Evolutionary conservation across 1,140 invertebrate genomes (phyloP).

Genomic region (Hyles euphorbiae): DNA sequence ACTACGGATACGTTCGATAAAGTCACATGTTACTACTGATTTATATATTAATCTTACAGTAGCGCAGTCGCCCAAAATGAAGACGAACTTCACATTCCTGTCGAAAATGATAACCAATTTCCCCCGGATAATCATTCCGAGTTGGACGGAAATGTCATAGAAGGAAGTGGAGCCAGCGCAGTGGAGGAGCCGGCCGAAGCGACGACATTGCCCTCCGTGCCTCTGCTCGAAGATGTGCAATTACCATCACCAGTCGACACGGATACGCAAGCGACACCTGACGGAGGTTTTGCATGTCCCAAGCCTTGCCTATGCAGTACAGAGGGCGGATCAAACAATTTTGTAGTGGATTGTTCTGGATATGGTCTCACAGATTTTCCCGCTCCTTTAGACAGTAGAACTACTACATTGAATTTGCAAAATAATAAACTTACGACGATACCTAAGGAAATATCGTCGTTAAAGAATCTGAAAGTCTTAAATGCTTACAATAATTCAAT

Average conservation of each 20-base stretch:
- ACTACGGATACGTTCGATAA: conserved; percentile 39
- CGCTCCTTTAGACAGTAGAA: conserved; percentile 42
- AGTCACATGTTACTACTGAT: conserved; percentile 47
- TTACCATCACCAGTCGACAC: conserved; percentile 12
- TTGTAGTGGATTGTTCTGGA: conserved; percentile 55
- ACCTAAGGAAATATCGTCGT: conserved; percentile 67
- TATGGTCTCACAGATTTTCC: conserved; percentile 56
- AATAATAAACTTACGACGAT: conserved; percentile 74
- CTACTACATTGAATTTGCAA: conserved; percentile 64
- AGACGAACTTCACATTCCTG: conserved; percentile 50
- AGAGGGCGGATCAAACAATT: conserved; percentile 44
- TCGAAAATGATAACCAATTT: conserved; percentile 55
- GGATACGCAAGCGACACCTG: conserved; percentile 19
- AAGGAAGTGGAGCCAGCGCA: conserved; percentile 47
- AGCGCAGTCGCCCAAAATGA: conserved; percentile 37
- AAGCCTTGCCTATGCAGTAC: conserved; percentile 51
- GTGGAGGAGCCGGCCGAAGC: conserved; percentile 33
- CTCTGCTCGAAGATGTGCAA: conserved; percentile 42
- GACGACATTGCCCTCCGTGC: conserved; percentile 27
- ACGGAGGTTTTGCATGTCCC: conserved; percentile 36
- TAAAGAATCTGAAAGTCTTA: conserved; percentile 65
- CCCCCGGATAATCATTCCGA: conserved; percentile 47
- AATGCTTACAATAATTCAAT: conserved; percentile 74
- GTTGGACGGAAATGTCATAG: conserved; percentile 32
- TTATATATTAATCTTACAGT: conserved; percentile 47